A percentile compares a stretch with the other conserved stretches of the same genome.
phyloP scores from a whole-genome alignment of 2,888 invertebrate genomes.

The Bombylius discolor region DNA sequence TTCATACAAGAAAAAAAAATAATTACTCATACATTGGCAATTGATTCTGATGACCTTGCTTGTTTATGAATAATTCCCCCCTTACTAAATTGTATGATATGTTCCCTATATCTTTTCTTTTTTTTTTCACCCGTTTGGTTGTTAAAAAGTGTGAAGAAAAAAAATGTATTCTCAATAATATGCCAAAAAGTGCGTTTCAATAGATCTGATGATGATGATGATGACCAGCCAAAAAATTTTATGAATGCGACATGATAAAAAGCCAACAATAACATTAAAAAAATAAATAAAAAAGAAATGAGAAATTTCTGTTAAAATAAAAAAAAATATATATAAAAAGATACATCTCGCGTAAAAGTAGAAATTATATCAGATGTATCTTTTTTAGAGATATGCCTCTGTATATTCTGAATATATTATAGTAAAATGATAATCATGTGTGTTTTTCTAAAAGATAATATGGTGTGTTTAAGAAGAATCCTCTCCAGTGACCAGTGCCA shows the following conservation, averaged over 20 bases:
- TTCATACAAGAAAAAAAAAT: too few species aligned
- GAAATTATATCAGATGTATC: neutral
- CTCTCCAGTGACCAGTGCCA: conserved; percentile 12
- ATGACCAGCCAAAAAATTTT: conserved; percentile 14
- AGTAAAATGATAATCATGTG: too few species aligned
- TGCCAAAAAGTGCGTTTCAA: conserved; percentile 1
- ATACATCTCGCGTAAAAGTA: neutral
- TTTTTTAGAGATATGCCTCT: neutral
- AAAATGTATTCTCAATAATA: conserved; percentile 1
- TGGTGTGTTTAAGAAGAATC: neutral
- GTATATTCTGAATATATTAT: too few species aligned
- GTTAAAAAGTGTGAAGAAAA: neutral
- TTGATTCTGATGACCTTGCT: neutral
- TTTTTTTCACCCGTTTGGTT: neutral
- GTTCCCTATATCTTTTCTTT: neutral
- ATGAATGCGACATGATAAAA: conserved; percentile 11
- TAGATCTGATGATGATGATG: neutral
- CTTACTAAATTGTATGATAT: too few species aligned
- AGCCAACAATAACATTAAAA: conserved; percentile 5
- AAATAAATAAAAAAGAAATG: neutral
- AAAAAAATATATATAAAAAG: too few species aligned
- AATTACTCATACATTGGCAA: neutral
- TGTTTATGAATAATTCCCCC: too few species aligned
- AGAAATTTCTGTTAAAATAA: too few species aligned
- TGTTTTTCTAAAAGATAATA: too few species aligned